Conservation (phyloP, 1,140 invertebrate species). For the Acromyrmex echinatior region DNA sequence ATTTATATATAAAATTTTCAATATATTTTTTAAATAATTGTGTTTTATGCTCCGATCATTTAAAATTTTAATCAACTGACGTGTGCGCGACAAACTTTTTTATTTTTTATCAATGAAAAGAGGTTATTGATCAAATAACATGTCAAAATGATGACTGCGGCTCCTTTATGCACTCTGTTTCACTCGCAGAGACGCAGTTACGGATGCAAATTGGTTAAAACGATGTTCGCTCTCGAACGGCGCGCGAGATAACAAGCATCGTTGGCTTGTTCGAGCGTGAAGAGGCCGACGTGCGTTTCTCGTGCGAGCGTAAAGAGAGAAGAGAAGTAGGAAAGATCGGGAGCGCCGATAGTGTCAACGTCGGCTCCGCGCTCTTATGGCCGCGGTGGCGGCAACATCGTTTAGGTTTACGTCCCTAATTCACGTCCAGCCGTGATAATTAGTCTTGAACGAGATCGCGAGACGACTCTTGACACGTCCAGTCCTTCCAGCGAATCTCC, state of each 20-base stretch:
- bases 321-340: constrained; percentile 60
- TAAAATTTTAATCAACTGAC: not conserved
- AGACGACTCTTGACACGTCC: constrained; percentile 46
- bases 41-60: not conserved
- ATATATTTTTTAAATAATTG: not conserved
- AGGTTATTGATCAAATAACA: constrained; percentile 1
- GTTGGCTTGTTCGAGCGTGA: constrained; percentile 31
- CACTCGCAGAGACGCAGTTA: constrained; percentile 38
- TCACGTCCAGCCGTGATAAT: constrained; percentile 75
- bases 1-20: not conserved
- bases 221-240: constrained; percentile 5
- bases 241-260: constrained; percentile 53
- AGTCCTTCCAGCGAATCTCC: constrained; percentile 4
- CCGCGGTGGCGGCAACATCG: constrained; percentile 62
- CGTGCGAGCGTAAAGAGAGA: constrained; percentile 38
- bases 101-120: not conserved
- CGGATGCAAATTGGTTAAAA: constrained; percentile 48
- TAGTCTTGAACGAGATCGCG: constrained; percentile 67
- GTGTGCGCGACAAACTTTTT: not conserved
- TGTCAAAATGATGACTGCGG: not conserved
- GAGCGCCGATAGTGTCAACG: constrained; percentile 70
- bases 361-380: constrained; percentile 40
- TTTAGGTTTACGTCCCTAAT: constrained; percentile 73
- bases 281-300: constrained; percentile 48
- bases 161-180: constrained; percentile 15